A percentile compares a stretch with the other conserved stretches of the same genome.
These are phyloP conservation scores for Apus apus DNA, from an alignment of 2,113 vertebrate species.

Conservation along the genomic window DNA sequence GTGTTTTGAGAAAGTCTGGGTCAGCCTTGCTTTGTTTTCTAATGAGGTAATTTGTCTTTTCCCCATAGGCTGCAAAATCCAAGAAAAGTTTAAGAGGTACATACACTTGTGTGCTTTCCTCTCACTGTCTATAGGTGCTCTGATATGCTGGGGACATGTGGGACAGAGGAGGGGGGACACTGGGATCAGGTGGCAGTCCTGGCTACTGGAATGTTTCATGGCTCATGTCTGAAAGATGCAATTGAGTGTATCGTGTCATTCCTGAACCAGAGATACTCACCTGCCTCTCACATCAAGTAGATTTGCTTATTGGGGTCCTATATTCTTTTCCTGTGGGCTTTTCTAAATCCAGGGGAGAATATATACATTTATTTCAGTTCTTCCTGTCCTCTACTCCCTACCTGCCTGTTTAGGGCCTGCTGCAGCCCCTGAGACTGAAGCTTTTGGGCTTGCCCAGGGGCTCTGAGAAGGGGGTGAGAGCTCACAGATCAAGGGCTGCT, in stretches of 20 bases:
- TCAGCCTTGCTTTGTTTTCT: neutral
- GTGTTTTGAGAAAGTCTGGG: no score
- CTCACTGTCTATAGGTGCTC: fast-evolving
- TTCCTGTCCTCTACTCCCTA: neutral
- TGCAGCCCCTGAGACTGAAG: neutral
- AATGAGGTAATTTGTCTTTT: neutral
- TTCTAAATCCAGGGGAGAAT: neutral
- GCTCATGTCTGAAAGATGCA: neutral
- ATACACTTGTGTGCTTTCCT: neutral
- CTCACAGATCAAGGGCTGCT: neutral
- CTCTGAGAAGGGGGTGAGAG: neutral
- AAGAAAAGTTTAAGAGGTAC: constrained; percentile 77
- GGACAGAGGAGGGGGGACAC: neutral
- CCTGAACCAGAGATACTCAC: neutral
- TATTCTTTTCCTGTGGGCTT: neutral
- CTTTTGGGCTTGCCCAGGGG: neutral
- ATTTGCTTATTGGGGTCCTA: neutral
- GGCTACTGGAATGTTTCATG: neutral
- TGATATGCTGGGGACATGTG: neutral
- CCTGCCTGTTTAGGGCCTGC: neutral
- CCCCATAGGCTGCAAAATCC: constrained; percentile 72
- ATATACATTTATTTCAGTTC: neutral
- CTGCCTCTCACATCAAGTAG: neutral
- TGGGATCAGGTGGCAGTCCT: neutral
- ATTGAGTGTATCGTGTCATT: fast-evolving